Percentiles rank a stretch among this genome's conserved stretches.
These are phyloP conservation scores for Unio pictorum DNA, from an alignment of 2,888 invertebrate species.

Conservation along the genomic window DNA sequence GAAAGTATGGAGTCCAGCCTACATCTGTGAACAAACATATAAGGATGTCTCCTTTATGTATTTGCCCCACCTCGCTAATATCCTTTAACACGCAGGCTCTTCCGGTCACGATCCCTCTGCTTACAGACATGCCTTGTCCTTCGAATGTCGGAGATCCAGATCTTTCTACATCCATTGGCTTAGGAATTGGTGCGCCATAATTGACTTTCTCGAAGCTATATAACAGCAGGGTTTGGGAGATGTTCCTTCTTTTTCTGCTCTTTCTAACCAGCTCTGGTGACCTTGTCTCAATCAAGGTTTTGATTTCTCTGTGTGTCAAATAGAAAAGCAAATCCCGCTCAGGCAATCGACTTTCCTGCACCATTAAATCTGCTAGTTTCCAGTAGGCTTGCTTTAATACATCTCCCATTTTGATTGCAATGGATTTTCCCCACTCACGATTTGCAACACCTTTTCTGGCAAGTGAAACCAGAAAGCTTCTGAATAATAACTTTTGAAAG, in stretches of 20 bases:
- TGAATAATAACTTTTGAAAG: slow-evolving; percentile 2
- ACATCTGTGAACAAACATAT: slow-evolving; percentile 85
- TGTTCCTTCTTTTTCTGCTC: slow-evolving; percentile 78
- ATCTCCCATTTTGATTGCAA: slow-evolving; percentile 72
- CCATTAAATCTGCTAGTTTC: slow-evolving; percentile 76
- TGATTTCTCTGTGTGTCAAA: slow-evolving; percentile 79
- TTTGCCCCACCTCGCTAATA: slow-evolving; percentile 77
- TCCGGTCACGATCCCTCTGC: slow-evolving; percentile 79
- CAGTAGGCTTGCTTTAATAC: slow-evolving; percentile 76
- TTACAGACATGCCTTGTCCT: slow-evolving; percentile 79
- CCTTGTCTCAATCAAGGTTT: slow-evolving; percentile 73
- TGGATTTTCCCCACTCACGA: slow-evolving; percentile 79
- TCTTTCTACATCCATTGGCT: too few species aligned
- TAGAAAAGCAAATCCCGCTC: slow-evolving; percentile 78
- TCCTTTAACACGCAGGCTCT: slow-evolving; percentile 81
- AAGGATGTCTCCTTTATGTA: slow-evolving; percentile 79
- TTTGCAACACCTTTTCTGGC: slow-evolving; percentile 77
- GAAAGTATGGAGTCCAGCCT: slow-evolving; percentile 89
- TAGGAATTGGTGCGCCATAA: slow-evolving; percentile 2
- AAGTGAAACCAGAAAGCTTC: slow-evolving; percentile 4
- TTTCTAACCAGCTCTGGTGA: slow-evolving; percentile 75
- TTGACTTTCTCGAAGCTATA: slow-evolving; percentile 1
- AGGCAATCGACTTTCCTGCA: slow-evolving; percentile 78
- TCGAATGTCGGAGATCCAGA: slow-evolving; percentile 3
- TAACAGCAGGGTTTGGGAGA: slow-evolving; percentile 71